Percentiles rank a stretch among this genome's conserved stretches.
Evolutionary conservation across 2,113 vertebrate species (phyloP).

Genomic region (Acrocephalus kingi): DNA sequence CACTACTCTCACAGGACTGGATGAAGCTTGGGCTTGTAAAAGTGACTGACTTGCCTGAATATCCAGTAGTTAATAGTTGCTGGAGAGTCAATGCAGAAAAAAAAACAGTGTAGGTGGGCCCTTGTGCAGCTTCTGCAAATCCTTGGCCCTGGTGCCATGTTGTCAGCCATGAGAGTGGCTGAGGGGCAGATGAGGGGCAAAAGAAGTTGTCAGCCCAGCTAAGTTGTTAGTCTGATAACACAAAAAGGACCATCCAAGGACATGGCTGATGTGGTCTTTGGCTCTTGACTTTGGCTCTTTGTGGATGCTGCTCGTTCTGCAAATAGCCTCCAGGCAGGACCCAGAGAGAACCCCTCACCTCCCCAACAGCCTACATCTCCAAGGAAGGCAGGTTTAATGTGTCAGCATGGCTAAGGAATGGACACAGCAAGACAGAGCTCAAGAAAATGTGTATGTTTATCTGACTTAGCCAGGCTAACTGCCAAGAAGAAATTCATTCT

Average conservation of each 20-base stretch:
- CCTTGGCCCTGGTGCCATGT: rapidly evolving
- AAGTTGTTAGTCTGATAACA: not conserved
- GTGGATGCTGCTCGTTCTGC: not conserved
- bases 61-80: not conserved
- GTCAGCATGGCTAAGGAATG: not conserved
- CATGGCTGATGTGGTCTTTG: not conserved
- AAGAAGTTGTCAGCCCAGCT: not conserved
- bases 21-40: not conserved
- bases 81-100: not conserved
- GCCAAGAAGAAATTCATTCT: not conserved
- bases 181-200: not conserved
- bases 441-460: not conserved
- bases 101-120: not conserved
- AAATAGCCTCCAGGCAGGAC: not conserved
- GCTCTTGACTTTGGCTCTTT: not conserved
- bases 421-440: not conserved
- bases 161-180: not conserved
- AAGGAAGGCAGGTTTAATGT: not conserved
- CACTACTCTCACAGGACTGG: not conserved
- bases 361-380: not conserved
- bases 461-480: not conserved
- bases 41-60: not conserved
- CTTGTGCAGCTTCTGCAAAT: not conserved
- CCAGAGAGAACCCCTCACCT: not conserved
- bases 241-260: not conserved